Base-by-base conservation (phyloP, 1,140 invertebrate species). In the Drosophila nasuta region DNA sequence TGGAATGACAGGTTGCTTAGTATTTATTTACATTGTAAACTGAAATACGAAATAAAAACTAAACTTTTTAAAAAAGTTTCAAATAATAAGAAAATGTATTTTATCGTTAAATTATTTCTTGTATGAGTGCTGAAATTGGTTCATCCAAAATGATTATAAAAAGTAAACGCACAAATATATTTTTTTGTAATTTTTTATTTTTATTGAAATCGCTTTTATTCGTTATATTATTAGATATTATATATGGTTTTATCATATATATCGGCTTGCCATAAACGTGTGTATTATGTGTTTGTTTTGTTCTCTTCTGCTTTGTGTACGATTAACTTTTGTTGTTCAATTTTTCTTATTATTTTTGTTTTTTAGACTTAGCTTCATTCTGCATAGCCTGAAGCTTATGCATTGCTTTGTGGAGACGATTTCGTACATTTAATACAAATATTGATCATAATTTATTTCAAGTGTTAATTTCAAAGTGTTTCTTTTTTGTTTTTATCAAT, bases 201-300 rank as follows among this genome's bases (percentile, higher is more conserved):
- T 88, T 88, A 88, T 88, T 88, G 85, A 88, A 88, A 88, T 88
- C 83, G 83, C 83, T 88, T 88, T 87, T 88, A 89, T 87, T 88
- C 70, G 85, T 88, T 88, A 88, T 88, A 89, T 80, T 88, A 87
- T 88, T 83, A 83, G 80, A 77, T 89, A 86, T 83, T 77, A 83
- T 86, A 87, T 87, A 79, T 87, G 82, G 81, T 89, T 80, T 75
- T 83, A 87, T 88, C 83, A 83, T 88, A 81, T 82, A 83, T 88
- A 83, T 83, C 85, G 80, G 85, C 63, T 81, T 89, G 80, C 77
- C 83, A 83, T 88, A 89, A 88, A 80, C 79, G 74, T 82, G 77
- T 81, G 57, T 71, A 48, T 82, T 73, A 59, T 87, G 66, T 82
- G 66, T 88, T 79, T 82, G 66, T 88, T 79, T 25, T 86, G 46